Evolutionary conservation across 2,797 vertebrate genomes (phyloP).

Genomic region (Lates japonicus): DNA sequence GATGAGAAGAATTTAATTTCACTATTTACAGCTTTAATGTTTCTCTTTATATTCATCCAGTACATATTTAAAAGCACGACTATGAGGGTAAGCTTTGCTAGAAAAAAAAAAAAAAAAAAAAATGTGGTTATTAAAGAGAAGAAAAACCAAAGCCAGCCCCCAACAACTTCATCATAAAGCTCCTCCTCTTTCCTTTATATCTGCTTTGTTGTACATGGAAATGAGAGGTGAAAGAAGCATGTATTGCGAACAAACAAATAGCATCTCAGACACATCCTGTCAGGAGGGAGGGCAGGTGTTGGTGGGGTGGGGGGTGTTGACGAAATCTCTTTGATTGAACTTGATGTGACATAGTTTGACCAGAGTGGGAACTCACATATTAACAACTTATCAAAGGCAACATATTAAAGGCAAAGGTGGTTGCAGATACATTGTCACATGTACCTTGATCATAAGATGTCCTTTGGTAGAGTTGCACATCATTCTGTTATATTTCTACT

Average conservation of each 20-base stretch:
- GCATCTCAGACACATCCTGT: slow-evolving; percentile 53
- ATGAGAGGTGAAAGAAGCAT: neutral
- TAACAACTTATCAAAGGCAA: no score
- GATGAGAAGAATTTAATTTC: neutral
- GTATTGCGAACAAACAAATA: slow-evolving; percentile 41
- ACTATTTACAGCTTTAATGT: neutral
- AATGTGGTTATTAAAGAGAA: neutral
- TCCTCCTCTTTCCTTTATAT: neutral
- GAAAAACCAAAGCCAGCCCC: neutral
- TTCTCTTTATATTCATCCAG: neutral
- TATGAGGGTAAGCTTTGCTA: no score
- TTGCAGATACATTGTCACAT: no score
- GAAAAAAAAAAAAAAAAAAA: no score
- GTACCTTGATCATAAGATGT: no score
- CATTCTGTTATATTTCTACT: no score
- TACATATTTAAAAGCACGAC: neutral
- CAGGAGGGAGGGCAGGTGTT: neutral
- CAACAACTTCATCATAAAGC: neutral
- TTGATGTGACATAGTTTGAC: slow-evolving; percentile 33
- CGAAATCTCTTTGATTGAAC: slow-evolving; percentile 8
- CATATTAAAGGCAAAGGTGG: no score
- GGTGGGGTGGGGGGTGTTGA: neutral
- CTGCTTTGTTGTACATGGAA: neutral
- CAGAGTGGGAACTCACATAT: slow-evolving; percentile 44
- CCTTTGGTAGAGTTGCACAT: no score